Base-by-base conservation (phyloP, 2,888 invertebrate genomes). In the Enoplolaimus lenunculus region DNA sequence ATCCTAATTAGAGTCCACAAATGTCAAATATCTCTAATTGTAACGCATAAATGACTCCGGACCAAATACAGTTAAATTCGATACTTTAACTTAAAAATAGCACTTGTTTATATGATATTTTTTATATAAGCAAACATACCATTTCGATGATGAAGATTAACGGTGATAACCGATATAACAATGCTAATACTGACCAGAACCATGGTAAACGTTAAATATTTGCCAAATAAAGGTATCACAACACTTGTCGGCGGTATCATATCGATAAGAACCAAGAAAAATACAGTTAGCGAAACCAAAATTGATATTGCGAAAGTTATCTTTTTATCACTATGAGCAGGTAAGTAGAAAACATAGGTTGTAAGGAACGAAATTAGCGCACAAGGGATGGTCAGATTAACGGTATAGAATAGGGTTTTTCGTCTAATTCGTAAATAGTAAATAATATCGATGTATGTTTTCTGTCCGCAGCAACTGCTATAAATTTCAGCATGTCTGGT, bases 211-310 rank as follows among this genome's bases (percentile, higher is more conserved):
- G 79, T 76, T 34, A 80, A 73, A 73, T 80, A 80, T 45, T 78
- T 75, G n/a, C 77, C 79, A 70, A 80, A 80, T 78, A 80, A 78
- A n/a, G 80, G 80, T 65, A 80, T 77, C 16, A 80, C 80, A 34
- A 79, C 73, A n/a, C 77, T 77, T 34, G 79, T 79, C 0, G 79
- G 79, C 1, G 79, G 79, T 74, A 79, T 78, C 16, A 79, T 66
- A 62, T 79, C 69, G n/a, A 71, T 13, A 60, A 75, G 72, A n/a
- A 80, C 80, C 78, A 80, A 77, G 75, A 80, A 80, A 71, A 80
- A 80, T 66, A 80, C 78, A 73, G 78, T 80, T 60, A 80, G 71
- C 26, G 79, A 78, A 71, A 80, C 80, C 64, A 80, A 75, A 74
- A 80, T 78, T 28, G 77, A 77, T 60, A 80, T 80, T 35, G 80